Conservation (phyloP, 2,888 invertebrate species). For the Nomada goodeniana region DNA sequence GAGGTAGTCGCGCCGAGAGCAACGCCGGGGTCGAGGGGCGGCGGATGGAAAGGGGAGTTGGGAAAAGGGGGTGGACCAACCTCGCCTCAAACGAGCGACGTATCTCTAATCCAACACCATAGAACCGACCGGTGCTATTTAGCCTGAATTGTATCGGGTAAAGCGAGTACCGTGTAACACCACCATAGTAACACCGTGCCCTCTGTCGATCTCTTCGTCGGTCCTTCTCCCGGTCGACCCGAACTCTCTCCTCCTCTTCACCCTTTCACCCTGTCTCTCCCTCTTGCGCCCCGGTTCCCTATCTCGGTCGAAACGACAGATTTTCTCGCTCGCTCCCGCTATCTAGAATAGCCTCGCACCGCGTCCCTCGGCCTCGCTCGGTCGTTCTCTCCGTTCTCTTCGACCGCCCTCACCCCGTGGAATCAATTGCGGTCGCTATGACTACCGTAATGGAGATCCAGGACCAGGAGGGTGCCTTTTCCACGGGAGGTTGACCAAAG, state of each 20-base stretch:
- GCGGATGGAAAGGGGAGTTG: slow-evolving; percentile 5
- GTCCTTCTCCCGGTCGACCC: slow-evolving; percentile 44
- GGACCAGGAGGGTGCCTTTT: slow-evolving; percentile 80
- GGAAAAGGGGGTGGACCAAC: slow-evolving; percentile 33
- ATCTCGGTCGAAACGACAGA: slow-evolving; percentile 31
- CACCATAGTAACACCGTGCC: slow-evolving; percentile 75
- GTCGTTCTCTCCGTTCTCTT: slow-evolving; percentile 68
- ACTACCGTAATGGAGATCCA: slow-evolving; percentile 83
- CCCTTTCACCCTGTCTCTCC: slow-evolving; percentile 18
- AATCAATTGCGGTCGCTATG: slow-evolving; percentile 84
- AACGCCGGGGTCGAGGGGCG: neutral
- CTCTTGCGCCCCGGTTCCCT: slow-evolving; percentile 39
- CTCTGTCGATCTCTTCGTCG: slow-evolving; percentile 69
- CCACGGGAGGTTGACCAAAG: slow-evolving; percentile 79
- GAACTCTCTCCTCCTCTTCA: slow-evolving; percentile 28
- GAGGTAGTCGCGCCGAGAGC: slow-evolving; percentile 64
- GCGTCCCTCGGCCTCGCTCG: slow-evolving; percentile 55
- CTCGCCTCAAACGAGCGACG: slow-evolving; percentile 81
- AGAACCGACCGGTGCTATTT: slow-evolving; percentile 80
- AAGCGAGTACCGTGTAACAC: slow-evolving; percentile 76
- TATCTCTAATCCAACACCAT: slow-evolving; percentile 82
- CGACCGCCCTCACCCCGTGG: slow-evolving; percentile 76
- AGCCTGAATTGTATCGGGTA: slow-evolving; percentile 80
- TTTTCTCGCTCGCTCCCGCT: slow-evolving; percentile 51
- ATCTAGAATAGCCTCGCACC: slow-evolving; percentile 65